These are phyloP conservation scores for Corynorhinus townsendii DNA, from an alignment of 2,113 vertebrate genomes.

Conservation along the genomic window DNA sequence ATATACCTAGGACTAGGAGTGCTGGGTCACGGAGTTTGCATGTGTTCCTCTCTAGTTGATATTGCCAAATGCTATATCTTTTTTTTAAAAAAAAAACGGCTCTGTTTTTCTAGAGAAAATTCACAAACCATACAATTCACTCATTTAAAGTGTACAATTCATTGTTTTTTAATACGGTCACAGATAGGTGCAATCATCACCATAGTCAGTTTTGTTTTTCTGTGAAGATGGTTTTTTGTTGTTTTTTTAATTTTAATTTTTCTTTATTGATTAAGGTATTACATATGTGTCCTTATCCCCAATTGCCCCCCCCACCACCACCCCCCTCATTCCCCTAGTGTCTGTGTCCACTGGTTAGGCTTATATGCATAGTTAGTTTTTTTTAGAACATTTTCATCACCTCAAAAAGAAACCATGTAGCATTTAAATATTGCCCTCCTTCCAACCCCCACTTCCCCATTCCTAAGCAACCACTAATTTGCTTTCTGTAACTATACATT, in stretches of 20 bases:
- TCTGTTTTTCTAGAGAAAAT: not conserved
- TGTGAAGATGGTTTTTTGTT: too few relatives aligned
- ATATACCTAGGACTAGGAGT: not conserved
- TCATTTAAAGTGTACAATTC: not conserved
- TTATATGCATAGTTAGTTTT: not conserved
- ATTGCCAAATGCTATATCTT: not conserved
- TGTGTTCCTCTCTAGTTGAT: not conserved
- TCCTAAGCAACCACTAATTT: not conserved
- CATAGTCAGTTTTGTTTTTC: not conserved
- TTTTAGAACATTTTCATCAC: conserved; percentile 5
- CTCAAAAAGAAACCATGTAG: not conserved
- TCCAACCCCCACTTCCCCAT: not conserved
- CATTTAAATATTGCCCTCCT: not conserved
- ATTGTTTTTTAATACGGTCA: not conserved
- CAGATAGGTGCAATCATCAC: not conserved
- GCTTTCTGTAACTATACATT: not conserved
- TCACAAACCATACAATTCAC: not conserved
- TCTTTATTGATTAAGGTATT: too few relatives aligned
- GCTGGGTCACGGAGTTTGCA: not conserved
- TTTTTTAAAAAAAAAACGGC: not conserved
- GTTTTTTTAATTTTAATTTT: too few relatives aligned
- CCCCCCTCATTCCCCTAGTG: too few relatives aligned
- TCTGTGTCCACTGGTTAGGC: too few relatives aligned
- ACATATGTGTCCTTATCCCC: too few relatives aligned
- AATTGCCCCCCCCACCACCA: too few relatives aligned